A percentile compares a stretch with the other conserved stretches of the same genome.
Evolutionary conservation across 1,140 invertebrate genomes (phyloP).

Genomic region (Pseudomyrmex flavicornis): DNA sequence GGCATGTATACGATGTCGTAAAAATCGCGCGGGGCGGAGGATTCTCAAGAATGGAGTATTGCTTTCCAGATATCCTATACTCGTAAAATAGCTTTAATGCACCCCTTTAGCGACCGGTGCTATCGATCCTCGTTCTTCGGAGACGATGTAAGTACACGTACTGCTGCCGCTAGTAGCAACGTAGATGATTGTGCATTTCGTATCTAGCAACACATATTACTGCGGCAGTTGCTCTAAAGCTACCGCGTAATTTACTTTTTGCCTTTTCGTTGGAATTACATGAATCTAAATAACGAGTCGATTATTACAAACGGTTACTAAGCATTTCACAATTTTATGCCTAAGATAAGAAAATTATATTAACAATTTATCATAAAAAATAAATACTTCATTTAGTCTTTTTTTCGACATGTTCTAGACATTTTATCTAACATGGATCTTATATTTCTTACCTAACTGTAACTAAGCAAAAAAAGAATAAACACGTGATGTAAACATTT

Average conservation of each 20-base stretch:
- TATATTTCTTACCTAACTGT: neutral
- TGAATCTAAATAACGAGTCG: neutral
- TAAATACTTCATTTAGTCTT: neutral
- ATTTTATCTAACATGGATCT: neutral
- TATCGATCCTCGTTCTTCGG: conserved; percentile 69
- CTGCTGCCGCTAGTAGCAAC: neutral
- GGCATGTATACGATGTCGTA: conserved; percentile 68
- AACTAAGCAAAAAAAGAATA: neutral
- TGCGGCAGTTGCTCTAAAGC: conserved; percentile 18
- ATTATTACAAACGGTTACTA: neutral
- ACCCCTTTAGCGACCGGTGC: conserved; percentile 57
- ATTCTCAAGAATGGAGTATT: conserved; percentile 75
- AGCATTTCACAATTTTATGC: neutral
- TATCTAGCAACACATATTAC: conserved; percentile 39
- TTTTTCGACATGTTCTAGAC: neutral
- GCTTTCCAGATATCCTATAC: conserved; percentile 75
- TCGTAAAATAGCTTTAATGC: conserved; percentile 75
- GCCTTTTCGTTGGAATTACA: conserved; percentile 14
- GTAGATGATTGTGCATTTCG: conserved; percentile 52
- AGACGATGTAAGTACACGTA: conserved; percentile 39
- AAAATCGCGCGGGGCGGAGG: conserved; percentile 66
- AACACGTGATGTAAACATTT: neutral
- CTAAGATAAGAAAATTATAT: too few relatives aligned
- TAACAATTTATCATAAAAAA: neutral
- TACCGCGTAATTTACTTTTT: conserved; percentile 26